Conservation (phyloP, 2,113 vertebrate genomes). For the Salminus brasiliensis region DNA sequence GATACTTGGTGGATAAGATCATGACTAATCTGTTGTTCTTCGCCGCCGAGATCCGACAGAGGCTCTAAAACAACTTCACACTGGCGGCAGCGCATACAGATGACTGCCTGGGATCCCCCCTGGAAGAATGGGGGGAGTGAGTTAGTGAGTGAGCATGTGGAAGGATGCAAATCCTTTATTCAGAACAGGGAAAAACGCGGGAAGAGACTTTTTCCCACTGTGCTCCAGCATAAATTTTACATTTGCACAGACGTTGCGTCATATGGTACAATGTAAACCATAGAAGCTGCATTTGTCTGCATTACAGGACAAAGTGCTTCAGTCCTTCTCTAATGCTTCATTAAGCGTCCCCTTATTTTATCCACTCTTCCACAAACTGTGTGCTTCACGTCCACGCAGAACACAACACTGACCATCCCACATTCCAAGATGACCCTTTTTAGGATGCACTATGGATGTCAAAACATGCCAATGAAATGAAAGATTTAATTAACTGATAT, state of each 20-base stretch:
- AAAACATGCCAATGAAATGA: too few relatives aligned
- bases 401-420: too few relatives aligned
- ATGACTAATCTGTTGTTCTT: slow-evolving; percentile 83
- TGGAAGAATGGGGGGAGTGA: not conserved
- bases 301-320: too few relatives aligned
- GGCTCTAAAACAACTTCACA: slow-evolving; percentile 79
- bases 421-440: too few relatives aligned
- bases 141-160: not conserved
- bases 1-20: slow-evolving; percentile 84
- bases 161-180: slow-evolving; percentile 17
- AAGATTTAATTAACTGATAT: too few relatives aligned
- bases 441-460: too few relatives aligned
- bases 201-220: slow-evolving; percentile 18
- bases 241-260: not conserved
- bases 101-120: slow-evolving; percentile 33
- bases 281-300: not conserved
- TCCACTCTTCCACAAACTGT: too few relatives aligned
- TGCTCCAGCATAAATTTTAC: not conserved
- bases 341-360: too few relatives aligned
- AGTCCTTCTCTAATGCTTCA: too few relatives aligned
- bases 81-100: slow-evolving; percentile 53
- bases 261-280: too few relatives aligned
- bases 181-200: not conserved
- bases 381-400: too few relatives aligned
- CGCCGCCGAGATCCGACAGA: slow-evolving; percentile 70